phyloP scores from a whole-genome alignment of 2,888 invertebrate species.

The Gandaritis pyraliata region DNA sequence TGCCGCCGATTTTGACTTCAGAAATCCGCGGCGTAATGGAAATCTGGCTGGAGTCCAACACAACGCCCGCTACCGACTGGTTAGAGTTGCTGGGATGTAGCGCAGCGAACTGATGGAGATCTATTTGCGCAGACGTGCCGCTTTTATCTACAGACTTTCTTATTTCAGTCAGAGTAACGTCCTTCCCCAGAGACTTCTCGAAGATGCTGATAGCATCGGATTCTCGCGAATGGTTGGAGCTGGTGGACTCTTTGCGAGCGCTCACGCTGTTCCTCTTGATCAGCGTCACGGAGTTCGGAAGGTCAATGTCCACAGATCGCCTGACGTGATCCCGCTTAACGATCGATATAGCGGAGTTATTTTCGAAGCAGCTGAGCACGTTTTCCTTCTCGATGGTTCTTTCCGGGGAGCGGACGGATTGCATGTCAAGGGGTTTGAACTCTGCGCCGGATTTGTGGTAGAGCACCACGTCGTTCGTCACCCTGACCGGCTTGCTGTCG shows the following conservation, averaged over 20 bases:
- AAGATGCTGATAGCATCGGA: slow-evolving; percentile 80
- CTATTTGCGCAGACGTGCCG: slow-evolving; percentile 58
- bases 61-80: slow-evolving; percentile 57
- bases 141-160: slow-evolving; percentile 77
- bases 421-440: slow-evolving; percentile 74
- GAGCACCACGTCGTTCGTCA: slow-evolving; percentile 77
- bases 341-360: slow-evolving; percentile 81
- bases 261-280: slow-evolving; percentile 78
- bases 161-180: slow-evolving; percentile 79
- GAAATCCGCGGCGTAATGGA: slow-evolving; percentile 70
- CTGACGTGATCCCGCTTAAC: slow-evolving; percentile 78
- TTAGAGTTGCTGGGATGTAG: slow-evolving; percentile 65
- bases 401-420: slow-evolving; percentile 75
- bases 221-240: slow-evolving; percentile 76
- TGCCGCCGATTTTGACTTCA: slow-evolving; percentile 56
- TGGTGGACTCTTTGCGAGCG: slow-evolving; percentile 78
- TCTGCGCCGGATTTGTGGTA: slow-evolving; percentile 78
- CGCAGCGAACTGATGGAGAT: slow-evolving; percentile 73
- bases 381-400: slow-evolving; percentile 76
- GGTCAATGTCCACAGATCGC: slow-evolving; percentile 77
- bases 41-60: slow-evolving; percentile 73
- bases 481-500: slow-evolving; percentile 75
- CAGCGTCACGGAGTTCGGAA: slow-evolving; percentile 77
- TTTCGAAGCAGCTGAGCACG: slow-evolving; percentile 80
- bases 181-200: slow-evolving; percentile 79